A percentile compares a stretch with the other conserved stretches of the same genome.
Evolutionary conservation across 2,888 invertebrate genomes (phyloP).

Genomic region (Apeira syringaria): DNA sequence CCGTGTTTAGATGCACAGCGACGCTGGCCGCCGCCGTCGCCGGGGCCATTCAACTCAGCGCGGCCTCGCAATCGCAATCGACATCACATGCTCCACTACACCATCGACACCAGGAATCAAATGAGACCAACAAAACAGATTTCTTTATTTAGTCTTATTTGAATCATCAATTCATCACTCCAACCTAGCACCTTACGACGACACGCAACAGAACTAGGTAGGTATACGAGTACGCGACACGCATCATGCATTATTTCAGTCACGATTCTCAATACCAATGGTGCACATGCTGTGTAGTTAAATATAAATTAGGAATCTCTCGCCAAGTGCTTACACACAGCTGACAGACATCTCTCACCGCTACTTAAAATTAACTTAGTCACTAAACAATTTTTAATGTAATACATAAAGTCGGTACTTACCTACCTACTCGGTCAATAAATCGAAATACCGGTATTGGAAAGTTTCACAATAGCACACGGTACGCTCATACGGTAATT

Average conservation of each 20-base stretch:
- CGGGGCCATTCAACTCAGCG: slow-evolving; percentile 76
- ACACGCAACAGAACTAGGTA: slow-evolving; percentile 22
- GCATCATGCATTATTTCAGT: slow-evolving; percentile 18
- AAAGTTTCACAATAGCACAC: slow-evolving; percentile 42
- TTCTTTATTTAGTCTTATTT: slow-evolving; percentile 25
- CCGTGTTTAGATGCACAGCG: slow-evolving; percentile 62
- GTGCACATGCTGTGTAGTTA: slow-evolving; percentile 15
- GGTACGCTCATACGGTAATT: slow-evolving; percentile 51
- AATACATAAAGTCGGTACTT: neutral
- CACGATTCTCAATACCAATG: slow-evolving; percentile 18
- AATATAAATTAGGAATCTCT: slow-evolving; percentile 14
- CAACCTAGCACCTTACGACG: slow-evolving; percentile 22
- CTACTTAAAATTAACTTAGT: slow-evolving; percentile 9
- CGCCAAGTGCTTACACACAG: slow-evolving; percentile 8
- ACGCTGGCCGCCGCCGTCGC: slow-evolving; percentile 46
- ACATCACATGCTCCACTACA: slow-evolving; percentile 41
- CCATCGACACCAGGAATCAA: slow-evolving; percentile 22
- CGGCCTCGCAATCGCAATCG: slow-evolving; percentile 47
- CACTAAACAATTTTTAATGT: neutral
- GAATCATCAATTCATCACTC: slow-evolving; percentile 21
- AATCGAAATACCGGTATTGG: slow-evolving; percentile 35
- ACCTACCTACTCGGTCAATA: slow-evolving; percentile 43
- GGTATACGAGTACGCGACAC: too few relatives aligned
- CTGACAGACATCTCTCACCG: slow-evolving; percentile 11
- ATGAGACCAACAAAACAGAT: slow-evolving; percentile 17